phyloP scores from a whole-genome alignment of 2,888 invertebrate genomes.

The Cerastoderma edule region DNA sequence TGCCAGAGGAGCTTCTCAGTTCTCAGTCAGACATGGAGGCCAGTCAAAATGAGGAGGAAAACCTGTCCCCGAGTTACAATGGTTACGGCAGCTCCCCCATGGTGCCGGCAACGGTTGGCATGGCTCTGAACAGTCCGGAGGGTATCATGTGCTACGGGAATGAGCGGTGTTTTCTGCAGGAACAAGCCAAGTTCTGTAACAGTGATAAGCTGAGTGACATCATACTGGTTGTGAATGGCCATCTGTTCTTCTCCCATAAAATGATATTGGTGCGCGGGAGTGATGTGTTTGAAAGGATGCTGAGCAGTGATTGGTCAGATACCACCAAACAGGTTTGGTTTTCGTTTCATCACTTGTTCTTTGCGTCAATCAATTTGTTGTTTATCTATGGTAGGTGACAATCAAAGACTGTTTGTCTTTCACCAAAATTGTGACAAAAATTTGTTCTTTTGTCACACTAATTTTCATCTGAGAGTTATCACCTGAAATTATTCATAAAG shows the following conservation, averaged over 20 bases:
- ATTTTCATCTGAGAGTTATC: too few species aligned
- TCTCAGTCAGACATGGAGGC: conserved; percentile 37
- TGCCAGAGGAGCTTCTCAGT: conserved; percentile 55
- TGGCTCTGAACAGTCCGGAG: conserved; percentile 71
- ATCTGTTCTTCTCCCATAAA: conserved; percentile 84
- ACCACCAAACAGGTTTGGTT: conserved; percentile 71
- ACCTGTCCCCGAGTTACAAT: neutral
- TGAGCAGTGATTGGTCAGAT: conserved; percentile 82
- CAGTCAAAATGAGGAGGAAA: conserved; percentile 12
- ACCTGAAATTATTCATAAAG: too few species aligned
- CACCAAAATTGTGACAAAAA: too few species aligned
- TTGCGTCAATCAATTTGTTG: too few species aligned
- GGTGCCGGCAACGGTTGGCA: conserved; percentile 62
- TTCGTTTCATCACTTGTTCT: too few species aligned
- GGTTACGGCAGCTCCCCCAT: conserved; percentile 4
- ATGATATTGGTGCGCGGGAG: conserved; percentile 84
- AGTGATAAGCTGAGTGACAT: conserved; percentile 76
- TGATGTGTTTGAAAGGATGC: conserved; percentile 85
- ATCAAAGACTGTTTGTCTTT: too few species aligned
- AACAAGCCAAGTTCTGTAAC: conserved; percentile 76
- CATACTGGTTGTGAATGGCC: conserved; percentile 81
- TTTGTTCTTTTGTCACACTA: too few species aligned
- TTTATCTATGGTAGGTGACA: too few species aligned
- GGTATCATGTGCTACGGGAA: conserved; percentile 79
- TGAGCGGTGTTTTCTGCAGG: conserved; percentile 65